Conservation (phyloP, 2,113 vertebrate genomes). For the Myiozetetes cayanensis region DNA sequence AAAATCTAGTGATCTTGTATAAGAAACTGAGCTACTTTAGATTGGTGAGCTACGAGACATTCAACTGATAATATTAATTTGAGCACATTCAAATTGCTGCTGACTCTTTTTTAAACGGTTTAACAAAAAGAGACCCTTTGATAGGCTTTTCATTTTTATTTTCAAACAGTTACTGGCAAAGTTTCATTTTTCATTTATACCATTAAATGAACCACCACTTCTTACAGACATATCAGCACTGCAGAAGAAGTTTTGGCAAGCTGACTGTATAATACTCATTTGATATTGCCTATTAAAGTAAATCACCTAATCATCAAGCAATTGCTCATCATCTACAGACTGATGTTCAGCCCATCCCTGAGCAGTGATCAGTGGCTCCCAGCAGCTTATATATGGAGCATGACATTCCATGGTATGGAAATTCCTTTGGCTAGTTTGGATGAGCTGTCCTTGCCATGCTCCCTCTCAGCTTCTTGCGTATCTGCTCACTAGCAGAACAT, state of each 20-base stretch:
- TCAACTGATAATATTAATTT: neutral
- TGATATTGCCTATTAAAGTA: neutral
- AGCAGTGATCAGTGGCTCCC: neutral
- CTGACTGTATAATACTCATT: neutral
- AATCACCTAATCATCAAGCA: neutral
- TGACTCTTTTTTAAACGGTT: neutral
- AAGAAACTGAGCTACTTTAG: neutral
- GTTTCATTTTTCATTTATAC: neutral
- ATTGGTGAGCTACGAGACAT: neutral
- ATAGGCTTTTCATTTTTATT: neutral
- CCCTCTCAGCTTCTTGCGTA: neutral
- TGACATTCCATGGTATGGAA: neutral
- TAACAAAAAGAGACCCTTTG: neutral
- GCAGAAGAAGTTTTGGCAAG: neutral
- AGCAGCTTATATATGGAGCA: neutral
- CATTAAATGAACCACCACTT: neutral
- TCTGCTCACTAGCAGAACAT: neutral
- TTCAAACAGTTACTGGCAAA: neutral
- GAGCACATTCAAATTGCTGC: neutral
- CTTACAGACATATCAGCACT: neutral
- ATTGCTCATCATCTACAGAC: neutral
- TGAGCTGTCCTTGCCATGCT: neutral
- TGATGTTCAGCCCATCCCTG: neutral
- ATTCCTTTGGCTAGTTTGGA: neutral
- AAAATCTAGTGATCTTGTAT: neutral